Conservation (phyloP, 30 jellyfish, hydroid and myxozoan species). For the Turritopsis dohrnii region DNA sequence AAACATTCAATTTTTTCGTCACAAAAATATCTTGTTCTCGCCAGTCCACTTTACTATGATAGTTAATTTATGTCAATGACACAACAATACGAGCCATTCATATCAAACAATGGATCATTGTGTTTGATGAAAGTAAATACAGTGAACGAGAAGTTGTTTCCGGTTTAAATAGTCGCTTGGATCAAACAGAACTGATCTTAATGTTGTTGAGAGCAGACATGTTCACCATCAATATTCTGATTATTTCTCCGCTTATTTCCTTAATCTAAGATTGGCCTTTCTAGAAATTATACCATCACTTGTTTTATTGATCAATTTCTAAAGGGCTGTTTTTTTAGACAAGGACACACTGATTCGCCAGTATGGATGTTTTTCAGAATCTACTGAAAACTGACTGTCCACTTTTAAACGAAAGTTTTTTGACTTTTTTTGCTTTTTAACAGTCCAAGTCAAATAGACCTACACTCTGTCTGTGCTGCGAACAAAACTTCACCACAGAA, state of each 20-base stretch:
- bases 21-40: not conserved
- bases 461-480: no score
- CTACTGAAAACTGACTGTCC: no score
- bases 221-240: not conserved
- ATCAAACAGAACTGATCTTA: not conserved
- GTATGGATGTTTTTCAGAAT: no score
- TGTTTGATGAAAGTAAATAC: not conserved
- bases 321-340: no score
- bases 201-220: not conserved
- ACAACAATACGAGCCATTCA: not conserved
- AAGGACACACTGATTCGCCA: no score
- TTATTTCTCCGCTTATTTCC: not conserved
- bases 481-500: no score
- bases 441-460: no score
- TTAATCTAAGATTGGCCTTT: no score
- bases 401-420: no score
- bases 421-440: no score
- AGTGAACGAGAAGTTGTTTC: not conserved
- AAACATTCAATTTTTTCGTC: not conserved
- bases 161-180: not conserved
- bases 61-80: not conserved
- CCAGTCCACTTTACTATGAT: not conserved
- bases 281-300: no score
- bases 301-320: no score
- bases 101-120: not conserved